phyloP scores from a whole-genome alignment of 2,113 vertebrate species.

The Microtus pennsylvanicus region DNA sequence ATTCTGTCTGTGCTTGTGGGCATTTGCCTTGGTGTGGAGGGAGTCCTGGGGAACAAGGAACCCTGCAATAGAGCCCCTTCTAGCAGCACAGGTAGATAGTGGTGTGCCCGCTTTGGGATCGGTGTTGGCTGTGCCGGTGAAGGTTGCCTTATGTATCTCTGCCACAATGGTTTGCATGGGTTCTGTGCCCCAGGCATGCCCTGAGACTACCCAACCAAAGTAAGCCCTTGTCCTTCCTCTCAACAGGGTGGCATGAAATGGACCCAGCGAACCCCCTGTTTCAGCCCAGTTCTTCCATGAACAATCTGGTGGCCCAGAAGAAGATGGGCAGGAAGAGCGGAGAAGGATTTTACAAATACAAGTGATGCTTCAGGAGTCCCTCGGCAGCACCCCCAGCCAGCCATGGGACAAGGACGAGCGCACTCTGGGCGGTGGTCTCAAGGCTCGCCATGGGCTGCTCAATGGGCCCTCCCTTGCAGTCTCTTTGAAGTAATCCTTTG shows the following conservation, averaged over 20 bases:
- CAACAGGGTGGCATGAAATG: conserved; percentile 92
- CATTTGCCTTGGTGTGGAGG: not conserved
- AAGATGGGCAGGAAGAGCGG: conserved; percentile 96
- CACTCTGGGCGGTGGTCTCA: fast-evolving
- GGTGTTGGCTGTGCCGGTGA: not conserved
- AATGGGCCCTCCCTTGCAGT: conserved; percentile 50
- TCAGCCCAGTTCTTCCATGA: conserved; percentile 88
- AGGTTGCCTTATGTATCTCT: not conserved
- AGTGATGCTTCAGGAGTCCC: conserved; percentile 81
- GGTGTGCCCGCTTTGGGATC: not conserved
- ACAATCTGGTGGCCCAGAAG: conserved; percentile 94
- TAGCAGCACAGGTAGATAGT: fast-evolving
- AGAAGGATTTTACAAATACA: conserved; percentile 97
- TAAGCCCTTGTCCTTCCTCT: conserved; percentile 12
- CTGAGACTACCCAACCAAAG: not conserved
- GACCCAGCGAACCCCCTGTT: conserved; percentile 92
- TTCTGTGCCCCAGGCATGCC: not conserved
- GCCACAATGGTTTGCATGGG: not conserved
- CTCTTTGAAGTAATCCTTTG: conserved; percentile 63
- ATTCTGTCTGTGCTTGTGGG: not conserved
- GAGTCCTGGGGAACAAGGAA: not conserved
- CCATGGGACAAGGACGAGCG: not conserved
- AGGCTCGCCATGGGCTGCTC: not conserved
- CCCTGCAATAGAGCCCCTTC: fast-evolving
- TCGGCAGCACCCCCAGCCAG: not conserved